Evolutionary conservation across 1,140 invertebrate genomes (phyloP).

Genomic region (Drosophila pseudoobscura): DNA sequence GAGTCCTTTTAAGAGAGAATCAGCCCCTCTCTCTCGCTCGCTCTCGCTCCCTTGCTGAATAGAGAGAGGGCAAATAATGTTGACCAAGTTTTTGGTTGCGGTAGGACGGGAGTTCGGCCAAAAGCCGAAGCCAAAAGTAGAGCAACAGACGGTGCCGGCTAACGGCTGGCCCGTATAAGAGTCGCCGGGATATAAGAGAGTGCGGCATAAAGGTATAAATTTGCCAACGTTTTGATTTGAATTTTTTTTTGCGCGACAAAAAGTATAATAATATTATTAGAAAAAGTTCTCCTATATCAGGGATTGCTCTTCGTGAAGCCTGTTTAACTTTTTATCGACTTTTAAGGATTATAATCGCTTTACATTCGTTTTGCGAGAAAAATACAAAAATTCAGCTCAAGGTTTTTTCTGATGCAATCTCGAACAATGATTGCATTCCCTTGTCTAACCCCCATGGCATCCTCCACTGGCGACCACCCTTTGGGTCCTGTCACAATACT

Average conservation of each 20-base stretch:
- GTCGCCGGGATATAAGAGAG: conserved; percentile 5
- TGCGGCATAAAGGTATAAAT: conserved; percentile 3
- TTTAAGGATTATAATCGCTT: too few species aligned
- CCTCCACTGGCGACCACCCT: too few species aligned
- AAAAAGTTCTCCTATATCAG: too few species aligned
- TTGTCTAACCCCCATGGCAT: too few species aligned
- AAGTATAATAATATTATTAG: neutral
- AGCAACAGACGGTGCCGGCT: conserved; percentile 59
- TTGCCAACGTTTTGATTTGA: neutral
- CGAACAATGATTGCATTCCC: too few species aligned
- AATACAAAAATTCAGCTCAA: too few species aligned
- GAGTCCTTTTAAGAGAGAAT: conserved; percentile 8
- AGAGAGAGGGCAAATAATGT: conserved; percentile 13
- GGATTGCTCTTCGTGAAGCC: too few species aligned
- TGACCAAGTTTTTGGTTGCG: conserved; percentile 70
- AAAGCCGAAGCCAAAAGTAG: conserved; percentile 43
- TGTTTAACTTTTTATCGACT: too few species aligned
- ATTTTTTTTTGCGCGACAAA: neutral
- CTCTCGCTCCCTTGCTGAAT: too few species aligned
- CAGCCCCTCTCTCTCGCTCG: neutral
- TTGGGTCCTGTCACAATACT: neutral
- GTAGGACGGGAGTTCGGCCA: conserved; percentile 45
- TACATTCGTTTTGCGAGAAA: too few species aligned
- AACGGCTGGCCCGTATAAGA: conserved; percentile 44
- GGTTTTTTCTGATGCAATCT: too few species aligned